Conservation (phyloP, 2,888 invertebrate genomes). For the Punctoribates punctum region DNA sequence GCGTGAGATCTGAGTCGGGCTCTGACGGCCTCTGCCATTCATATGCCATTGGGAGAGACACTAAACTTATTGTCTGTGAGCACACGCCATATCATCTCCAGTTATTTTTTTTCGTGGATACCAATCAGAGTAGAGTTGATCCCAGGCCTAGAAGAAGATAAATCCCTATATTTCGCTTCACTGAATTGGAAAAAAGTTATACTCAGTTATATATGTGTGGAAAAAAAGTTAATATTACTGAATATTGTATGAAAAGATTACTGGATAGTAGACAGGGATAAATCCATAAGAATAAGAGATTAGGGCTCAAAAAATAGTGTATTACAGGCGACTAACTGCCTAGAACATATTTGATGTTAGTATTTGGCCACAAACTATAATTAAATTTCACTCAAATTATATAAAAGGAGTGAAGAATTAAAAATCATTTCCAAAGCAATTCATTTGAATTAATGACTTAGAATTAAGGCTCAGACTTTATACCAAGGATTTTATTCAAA, state of each 20-base stretch:
- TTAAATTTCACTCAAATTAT: too few species aligned
- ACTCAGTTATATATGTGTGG: neutral
- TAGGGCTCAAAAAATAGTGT: constrained; percentile 10
- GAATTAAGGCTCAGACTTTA: too few species aligned
- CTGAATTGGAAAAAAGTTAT: constrained; percentile 35
- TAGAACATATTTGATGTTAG: neutral
- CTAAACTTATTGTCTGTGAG: constrained; percentile 36
- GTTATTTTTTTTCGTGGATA: constrained; percentile 12
- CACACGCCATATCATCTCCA: constrained; percentile 36
- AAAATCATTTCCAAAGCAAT: too few species aligned
- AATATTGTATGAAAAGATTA: constrained; percentile 39
- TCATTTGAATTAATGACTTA: too few species aligned
- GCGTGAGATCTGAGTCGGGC: constrained; percentile 7
- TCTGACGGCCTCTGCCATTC: constrained; percentile 2
- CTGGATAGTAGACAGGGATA: constrained; percentile 6
- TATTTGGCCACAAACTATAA: neutral
- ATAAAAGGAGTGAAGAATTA: too few species aligned
- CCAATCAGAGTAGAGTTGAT: constrained; percentile 36
- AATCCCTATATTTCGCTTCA: constrained; percentile 39
- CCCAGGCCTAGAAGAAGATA: constrained; percentile 32
- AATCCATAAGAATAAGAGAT: constrained; percentile 27
- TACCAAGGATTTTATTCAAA: too few species aligned
- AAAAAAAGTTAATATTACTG: constrained; percentile 35
- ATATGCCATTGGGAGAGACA: constrained; percentile 37
- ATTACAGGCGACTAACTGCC: neutral